A percentile compares a stretch with the other conserved stretches of the same genome.
Evolutionary conservation across 2,797 vertebrate genomes (phyloP).

Genomic region (Corythornis leucogaster): DNA sequence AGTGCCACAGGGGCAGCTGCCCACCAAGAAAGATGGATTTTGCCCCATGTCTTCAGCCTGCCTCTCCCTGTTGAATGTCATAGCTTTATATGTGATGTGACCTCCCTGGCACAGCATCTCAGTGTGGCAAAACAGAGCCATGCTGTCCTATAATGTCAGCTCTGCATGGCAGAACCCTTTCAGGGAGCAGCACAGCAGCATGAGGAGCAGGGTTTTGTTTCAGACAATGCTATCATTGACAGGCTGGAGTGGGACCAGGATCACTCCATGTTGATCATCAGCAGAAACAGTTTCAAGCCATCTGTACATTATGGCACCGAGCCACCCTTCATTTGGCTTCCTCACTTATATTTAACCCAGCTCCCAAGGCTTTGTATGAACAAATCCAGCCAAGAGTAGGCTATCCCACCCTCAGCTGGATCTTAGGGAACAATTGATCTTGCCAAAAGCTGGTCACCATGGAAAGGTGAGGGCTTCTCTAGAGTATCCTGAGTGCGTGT

Average conservation of each 20-base stretch:
- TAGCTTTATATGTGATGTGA: not conserved
- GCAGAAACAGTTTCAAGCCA: constrained; percentile 74
- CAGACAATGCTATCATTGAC: constrained; percentile 77
- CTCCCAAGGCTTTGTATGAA: constrained; percentile 77
- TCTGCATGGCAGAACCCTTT: not conserved
- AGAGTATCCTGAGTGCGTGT: fast-evolving
- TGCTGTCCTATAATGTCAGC: not conserved
- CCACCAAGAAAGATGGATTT: not conserved
- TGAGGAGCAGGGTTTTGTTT: constrained; percentile 32
- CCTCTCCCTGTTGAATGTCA: not conserved
- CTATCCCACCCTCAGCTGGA: not conserved
- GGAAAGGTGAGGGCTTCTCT: not conserved
- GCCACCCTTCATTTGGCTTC: constrained; percentile 67
- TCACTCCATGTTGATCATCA: not conserved
- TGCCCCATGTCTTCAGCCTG: not conserved
- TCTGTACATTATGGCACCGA: constrained; percentile 70
- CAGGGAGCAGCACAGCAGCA: not conserved
- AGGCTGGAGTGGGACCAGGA: constrained; percentile 15
- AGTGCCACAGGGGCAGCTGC: not conserved
- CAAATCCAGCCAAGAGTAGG: constrained; percentile 70
- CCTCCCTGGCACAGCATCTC: not conserved
- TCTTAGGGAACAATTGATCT: not conserved
- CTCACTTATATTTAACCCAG: not conserved
- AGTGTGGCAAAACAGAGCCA: not conserved
- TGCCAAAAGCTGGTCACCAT: not conserved